Base-by-base conservation (phyloP, 2,113 vertebrate genomes). In the Hippocampus abdominalis region DNA sequence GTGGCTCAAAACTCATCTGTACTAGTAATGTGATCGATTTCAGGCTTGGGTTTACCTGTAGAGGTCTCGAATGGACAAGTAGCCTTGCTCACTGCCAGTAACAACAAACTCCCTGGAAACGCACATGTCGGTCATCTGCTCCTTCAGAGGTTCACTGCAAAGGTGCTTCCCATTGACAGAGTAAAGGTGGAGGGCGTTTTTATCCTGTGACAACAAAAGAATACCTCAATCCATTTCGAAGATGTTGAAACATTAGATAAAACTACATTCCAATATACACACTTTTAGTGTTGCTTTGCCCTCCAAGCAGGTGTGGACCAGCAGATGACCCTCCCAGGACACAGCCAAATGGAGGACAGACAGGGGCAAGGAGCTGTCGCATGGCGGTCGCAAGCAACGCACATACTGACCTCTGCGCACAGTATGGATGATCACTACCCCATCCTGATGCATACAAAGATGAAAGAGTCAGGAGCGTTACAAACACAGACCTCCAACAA, bases 241-340 rank as follows among this genome's bases (percentile, higher is more conserved):
- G 8, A 49, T 32, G 42, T 36, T 51, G 16, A 16, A n/a, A 51
- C 25, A 66, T 15, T 5, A 10, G 4, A 15, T 29, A 16, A 25
- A 11, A 20, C 11, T 9, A 15, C 0, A 39, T 9, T 15, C 20
- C 25, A 59, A 59, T 3, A 65, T 65, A 46, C 42, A 44, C 88
- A 99, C 97, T 95, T 99, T 97, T 11, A 96, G 91, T 10, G 93
- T 93, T 29, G 95, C 92, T 74, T 96, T 98, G 84, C 94, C 95
- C 89, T 97, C 96, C 66, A 93, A 73, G 61, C 94, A 96, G 77
- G 95, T 96, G 82, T 96, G 94, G 53, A 98, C 89, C 49, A 98
- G 92, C 69, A 96, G 88, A 81, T 97, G 95, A 68, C 97, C 96
- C 91, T 98, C 97, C 93, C 92, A 97, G 64, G 96, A 98, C 73